These are phyloP conservation scores for Drosophila atripex DNA, from an alignment of 2,888 invertebrate species.

Conservation along the genomic window DNA sequence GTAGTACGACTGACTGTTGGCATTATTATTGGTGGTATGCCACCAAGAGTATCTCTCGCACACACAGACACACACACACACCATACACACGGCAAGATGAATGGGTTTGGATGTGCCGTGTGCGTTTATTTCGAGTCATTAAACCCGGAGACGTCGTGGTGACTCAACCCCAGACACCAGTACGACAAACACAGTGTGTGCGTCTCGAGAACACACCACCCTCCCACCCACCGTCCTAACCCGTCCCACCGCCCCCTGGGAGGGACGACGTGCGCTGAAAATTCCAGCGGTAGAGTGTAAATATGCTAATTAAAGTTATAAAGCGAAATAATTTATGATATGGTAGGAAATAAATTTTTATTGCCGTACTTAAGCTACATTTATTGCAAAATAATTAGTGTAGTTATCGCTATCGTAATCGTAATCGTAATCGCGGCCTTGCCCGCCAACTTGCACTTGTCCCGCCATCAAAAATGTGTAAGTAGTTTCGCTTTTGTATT, in stretches of 20 bases:
- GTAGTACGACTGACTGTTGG: slow-evolving; percentile 15
- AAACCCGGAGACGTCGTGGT: slow-evolving; percentile 57
- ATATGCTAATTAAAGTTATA: slow-evolving; percentile 76
- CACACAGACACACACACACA: background rate
- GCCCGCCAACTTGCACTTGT: slow-evolving; percentile 65
- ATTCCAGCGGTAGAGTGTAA: slow-evolving; percentile 55
- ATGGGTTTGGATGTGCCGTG: slow-evolving; percentile 47
- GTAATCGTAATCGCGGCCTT: slow-evolving; percentile 43
- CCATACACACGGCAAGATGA: slow-evolving; percentile 35
- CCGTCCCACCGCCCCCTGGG: background rate
- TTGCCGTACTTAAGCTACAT: slow-evolving; percentile 76
- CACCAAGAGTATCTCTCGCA: slow-evolving; percentile 8
- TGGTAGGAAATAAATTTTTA: slow-evolving; percentile 74
- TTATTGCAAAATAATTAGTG: slow-evolving; percentile 81
- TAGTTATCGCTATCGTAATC: slow-evolving; percentile 55
- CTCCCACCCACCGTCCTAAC: background rate
- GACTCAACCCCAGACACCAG: slow-evolving; percentile 57
- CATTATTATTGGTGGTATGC: slow-evolving; percentile 26
- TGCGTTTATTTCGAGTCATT: slow-evolving; percentile 67
- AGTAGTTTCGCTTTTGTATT: slow-evolving; percentile 48
- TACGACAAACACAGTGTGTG: slow-evolving; percentile 49
- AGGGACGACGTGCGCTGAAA: slow-evolving; percentile 15
- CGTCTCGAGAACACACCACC: slow-evolving; percentile 10
- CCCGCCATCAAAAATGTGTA: slow-evolving; percentile 51
- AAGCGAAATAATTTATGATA: slow-evolving; percentile 76